Evolutionary conservation across 2,113 vertebrate genomes (phyloP), one percentile per base, ranked within the genome.

Genomic region (Brachionichthys hirsutus): DNA sequence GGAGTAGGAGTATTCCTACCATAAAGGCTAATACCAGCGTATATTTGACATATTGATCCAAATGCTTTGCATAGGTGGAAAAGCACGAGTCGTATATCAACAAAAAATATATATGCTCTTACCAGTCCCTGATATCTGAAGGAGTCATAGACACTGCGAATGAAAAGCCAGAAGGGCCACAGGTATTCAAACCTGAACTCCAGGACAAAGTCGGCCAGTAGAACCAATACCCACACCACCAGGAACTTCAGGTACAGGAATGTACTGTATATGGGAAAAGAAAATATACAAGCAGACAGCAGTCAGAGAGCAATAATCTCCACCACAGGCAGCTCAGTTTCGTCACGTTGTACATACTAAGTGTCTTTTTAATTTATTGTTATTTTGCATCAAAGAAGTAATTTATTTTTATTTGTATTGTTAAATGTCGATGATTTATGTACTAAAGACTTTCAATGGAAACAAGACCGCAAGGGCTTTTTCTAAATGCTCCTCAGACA

Each of bases 101-200:
- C 24, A 30, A 30, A 30, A 30, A 30, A 30, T n/a, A n/a, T n/a
- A 55, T 3, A 43, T 15, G 47, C 50, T 56, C 87, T 85, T 91
- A 99, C 97, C 95, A 99, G 87, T 62, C 97, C 97, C 90, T 99
- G 97, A 90, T 98, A 99, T 87, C 95, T 93, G 91, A 98, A 99
- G 75, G 96, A 99, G 86, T 99, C 97, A 80, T 98, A 99, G 56
- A 99, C 97, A 2, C 96, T 98, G 81, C 97, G 92, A 84, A 99
- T 96, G 87, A 99, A 98, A 60, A 99, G 95, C 97, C 97, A 99
- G 89, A 99, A 99, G 0, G 97, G 96, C 97, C 97, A 99, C 86
- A 98, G 90, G 79, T 98, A 99, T 81, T 99, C 97, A 67, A 99
- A 99, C 83, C 97, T 91, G 92, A 99, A 99, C 87, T 99, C 96